A percentile compares a stretch with the other conserved stretches of the same genome.
Conservation (phyloP, 2,113 vertebrate genomes). For the Oncorhynchus keta region DNA sequence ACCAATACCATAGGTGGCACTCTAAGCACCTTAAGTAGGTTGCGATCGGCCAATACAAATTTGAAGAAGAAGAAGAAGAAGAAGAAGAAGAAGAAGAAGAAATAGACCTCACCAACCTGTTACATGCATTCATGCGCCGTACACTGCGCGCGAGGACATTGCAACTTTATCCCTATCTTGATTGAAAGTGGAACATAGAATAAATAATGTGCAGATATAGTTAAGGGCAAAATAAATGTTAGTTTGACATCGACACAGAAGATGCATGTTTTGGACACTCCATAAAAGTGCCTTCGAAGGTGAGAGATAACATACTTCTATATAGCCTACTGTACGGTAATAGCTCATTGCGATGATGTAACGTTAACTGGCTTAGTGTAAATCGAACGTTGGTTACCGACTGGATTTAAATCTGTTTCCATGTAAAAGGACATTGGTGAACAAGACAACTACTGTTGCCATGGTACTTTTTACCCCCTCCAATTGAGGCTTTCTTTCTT, state of each 20-base stretch:
- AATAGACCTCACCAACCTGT: too few species aligned
- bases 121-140: too few species aligned
- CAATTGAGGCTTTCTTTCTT: background rate
- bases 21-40: too few species aligned
- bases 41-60: too few species aligned
- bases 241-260: background rate
- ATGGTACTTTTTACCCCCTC: background rate
- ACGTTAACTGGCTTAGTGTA: background rate
- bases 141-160: background rate
- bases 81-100: too few species aligned
- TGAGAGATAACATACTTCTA: background rate
- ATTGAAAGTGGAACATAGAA: too few species aligned
- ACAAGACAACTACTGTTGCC: background rate
- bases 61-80: too few species aligned
- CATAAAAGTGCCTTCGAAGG: background rate
- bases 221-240: background rate
- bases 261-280: conserved; percentile 2
- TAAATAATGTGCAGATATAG: too few species aligned
- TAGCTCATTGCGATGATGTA: background rate
- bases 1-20: too few species aligned
- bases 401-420: background rate
- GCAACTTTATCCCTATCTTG: background rate
- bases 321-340: background rate
- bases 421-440: background rate
- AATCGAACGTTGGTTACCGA: background rate